Base-by-base conservation (phyloP, 2,888 invertebrate genomes). In the Macrosoma leucophasiata region DNA sequence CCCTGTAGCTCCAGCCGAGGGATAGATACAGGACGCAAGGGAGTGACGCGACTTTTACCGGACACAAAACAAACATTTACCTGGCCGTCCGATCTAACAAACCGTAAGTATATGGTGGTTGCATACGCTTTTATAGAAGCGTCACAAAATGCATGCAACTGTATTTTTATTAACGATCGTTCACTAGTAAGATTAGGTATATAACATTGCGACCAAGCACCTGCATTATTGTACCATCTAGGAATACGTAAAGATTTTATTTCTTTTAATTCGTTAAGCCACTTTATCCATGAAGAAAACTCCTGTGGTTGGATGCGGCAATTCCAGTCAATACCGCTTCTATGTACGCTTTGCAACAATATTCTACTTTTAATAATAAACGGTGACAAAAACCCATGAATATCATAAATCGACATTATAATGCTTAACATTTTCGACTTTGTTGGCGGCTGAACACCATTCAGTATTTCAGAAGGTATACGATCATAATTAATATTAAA, bases 21-120 rank as follows among this genome's bases (percentile, higher is more conserved):
- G 9, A 30, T 33, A 3, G 46, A 43, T 10, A 42, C 26, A 5
- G 43, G 43, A 3, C 37, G 36, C 10, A 45, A 17, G 1, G 47
- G 47, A 18, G 36, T 44, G 1, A 46, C 46, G 4, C 41, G 13
- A 24, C 38, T 41, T 39, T n/a, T n/a, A n/a, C n/a, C n/a, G n/a
- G n/a, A n/a, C n/a, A n/a, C n/a, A n/a, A n/a, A n/a, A n/a, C n/a
- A n/a, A n/a, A n/a, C n/a, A n/a, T n/a, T n/a, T n/a, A n/a, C n/a
- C n/a, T n/a, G n/a, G n/a, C n/a, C n/a, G n/a, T n/a, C n/a, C n/a
- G n/a, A n/a, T n/a, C n/a, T n/a, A n/a, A n/a, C n/a, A n/a, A n/a
- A n/a, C n/a, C n/a, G n/a, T n/a, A n/a, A n/a, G n/a, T n/a, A n/a
- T n/a, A n/a, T n/a, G n/a, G n/a, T n/a, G n/a, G n/a, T n/a, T n/a